Conservation (phyloP, 2,888 invertebrate species). For the Plagodis pulveraria region DNA sequence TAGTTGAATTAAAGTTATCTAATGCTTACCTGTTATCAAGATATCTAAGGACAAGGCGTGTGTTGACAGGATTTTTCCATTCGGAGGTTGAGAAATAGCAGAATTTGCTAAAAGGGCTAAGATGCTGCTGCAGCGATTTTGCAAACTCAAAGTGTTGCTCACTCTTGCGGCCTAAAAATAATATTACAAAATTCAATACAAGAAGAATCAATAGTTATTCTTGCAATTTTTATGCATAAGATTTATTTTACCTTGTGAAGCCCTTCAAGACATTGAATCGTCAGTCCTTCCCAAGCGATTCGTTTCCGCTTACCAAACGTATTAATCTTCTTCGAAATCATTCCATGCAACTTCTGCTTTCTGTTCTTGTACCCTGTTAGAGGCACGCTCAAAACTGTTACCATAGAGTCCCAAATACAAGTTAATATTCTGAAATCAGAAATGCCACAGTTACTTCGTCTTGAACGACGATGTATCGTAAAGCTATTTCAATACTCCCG, state of each 20-base stretch:
- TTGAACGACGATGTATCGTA: no score
- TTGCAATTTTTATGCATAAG: background rate
- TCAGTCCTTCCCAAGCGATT: conserved; percentile 88
- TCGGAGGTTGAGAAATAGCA: conserved; percentile 92
- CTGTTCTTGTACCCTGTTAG: conserved; percentile 83
- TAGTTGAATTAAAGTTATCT: background rate
- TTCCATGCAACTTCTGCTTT: conserved; percentile 72
- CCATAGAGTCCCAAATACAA: conserved; percentile 96
- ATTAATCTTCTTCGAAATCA: conserved; percentile 85
- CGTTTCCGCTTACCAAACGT: conserved; percentile 75
- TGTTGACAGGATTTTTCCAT: conserved; percentile 92
- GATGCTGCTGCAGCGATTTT: conserved; percentile 95
- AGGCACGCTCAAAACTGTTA: conserved; percentile 93
- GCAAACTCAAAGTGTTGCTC: conserved; percentile 94
- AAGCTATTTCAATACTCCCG: no score
- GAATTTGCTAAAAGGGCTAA: conserved; percentile 94
- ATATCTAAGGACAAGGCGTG: conserved; percentile 97
- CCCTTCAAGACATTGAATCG: conserved; percentile 94
- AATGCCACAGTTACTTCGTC: background rate
- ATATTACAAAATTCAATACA: no score
- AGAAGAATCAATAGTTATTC: no score
- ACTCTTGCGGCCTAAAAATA: conserved; percentile 91
- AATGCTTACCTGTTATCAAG: conserved; percentile 87
- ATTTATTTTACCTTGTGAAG: conserved; percentile 88
- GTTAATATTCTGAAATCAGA: conserved; percentile 87